phyloP scores from a whole-genome alignment of 2,888 invertebrate genomes.

The Lasius fuliginosus region DNA sequence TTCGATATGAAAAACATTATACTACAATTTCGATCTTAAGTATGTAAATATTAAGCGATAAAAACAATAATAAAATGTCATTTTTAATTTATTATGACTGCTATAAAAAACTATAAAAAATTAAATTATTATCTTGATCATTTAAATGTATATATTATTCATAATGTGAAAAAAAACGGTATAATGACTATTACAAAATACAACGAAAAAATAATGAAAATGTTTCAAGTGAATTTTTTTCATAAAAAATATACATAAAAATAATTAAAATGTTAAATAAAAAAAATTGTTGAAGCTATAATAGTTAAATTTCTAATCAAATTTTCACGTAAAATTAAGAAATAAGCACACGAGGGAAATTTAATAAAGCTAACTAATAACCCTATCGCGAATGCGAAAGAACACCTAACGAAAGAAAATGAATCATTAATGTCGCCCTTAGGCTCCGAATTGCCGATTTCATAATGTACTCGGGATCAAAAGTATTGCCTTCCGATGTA shows the following conservation, averaged over 20 bases:
- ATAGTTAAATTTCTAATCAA: neutral
- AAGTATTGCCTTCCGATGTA: slow-evolving; percentile 15
- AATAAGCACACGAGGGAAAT: neutral
- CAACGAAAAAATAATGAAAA: neutral
- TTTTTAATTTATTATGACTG: neutral
- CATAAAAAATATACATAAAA: neutral
- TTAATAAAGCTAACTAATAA: slow-evolving; percentile 28
- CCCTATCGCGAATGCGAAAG: neutral
- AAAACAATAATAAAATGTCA: neutral
- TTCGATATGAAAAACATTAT: neutral
- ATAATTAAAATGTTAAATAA: neutral
- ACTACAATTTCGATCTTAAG: neutral
- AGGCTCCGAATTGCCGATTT: neutral
- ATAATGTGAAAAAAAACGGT: neutral
- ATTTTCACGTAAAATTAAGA: neutral
- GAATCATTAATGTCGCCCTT: slow-evolving; percentile 38
- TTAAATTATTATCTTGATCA: neutral
- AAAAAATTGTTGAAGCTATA: neutral
- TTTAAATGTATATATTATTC: slow-evolving; percentile 16
- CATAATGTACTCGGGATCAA: slow-evolving; percentile 15
- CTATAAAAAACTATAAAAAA: neutral
- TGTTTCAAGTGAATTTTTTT: slow-evolving; percentile 1
- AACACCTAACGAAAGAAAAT: neutral
- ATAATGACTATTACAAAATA: neutral
- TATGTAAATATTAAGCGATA: neutral